Evolutionary conservation across 2,797 vertebrate species (phyloP).

Genomic region (Sebastes oblongus): DNA sequence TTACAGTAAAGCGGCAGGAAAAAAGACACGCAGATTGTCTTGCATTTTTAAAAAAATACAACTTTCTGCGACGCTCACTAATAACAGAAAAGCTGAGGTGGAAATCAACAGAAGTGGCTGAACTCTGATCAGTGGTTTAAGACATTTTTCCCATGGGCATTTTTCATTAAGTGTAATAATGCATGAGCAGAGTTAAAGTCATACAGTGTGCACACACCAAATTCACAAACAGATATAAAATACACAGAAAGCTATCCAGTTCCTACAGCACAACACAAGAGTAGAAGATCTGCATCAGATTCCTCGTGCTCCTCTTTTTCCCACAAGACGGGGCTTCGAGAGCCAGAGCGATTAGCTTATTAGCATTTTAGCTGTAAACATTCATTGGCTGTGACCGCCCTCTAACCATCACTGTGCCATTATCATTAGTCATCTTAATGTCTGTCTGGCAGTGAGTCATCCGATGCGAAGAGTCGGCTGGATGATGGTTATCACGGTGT

Average conservation of each 20-base stretch:
- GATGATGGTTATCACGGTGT: constrained; percentile 56
- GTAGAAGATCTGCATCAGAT: constrained; percentile 58
- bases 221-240: constrained; percentile 59
- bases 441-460: constrained; percentile 69
- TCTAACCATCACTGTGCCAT: constrained; percentile 69
- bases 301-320: constrained; percentile 59
- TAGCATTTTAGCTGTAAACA: constrained; percentile 83
- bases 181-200: constrained; percentile 51
- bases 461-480: constrained; percentile 30
- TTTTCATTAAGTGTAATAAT: constrained; percentile 42
- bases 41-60: constrained; percentile 14
- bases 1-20: constrained; percentile 39
- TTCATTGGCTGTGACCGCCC: constrained; percentile 78
- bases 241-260: constrained; percentile 63
- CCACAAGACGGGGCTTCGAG: constrained; percentile 55
- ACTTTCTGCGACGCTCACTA: constrained; percentile 33
- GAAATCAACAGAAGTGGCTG: constrained; percentile 42
- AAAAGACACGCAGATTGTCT: constrained; percentile 12
- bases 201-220: constrained; percentile 62
- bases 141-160: constrained; percentile 34
- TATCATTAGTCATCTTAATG: constrained; percentile 69
- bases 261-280: constrained; percentile 59
- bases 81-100: constrained; percentile 19
- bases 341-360: constrained; percentile 81
- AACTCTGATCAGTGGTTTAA: constrained; percentile 58